These are phyloP conservation scores for Diplodus sargus DNA, from an alignment of 2,797 vertebrate genomes.

Conservation along the genomic window DNA sequence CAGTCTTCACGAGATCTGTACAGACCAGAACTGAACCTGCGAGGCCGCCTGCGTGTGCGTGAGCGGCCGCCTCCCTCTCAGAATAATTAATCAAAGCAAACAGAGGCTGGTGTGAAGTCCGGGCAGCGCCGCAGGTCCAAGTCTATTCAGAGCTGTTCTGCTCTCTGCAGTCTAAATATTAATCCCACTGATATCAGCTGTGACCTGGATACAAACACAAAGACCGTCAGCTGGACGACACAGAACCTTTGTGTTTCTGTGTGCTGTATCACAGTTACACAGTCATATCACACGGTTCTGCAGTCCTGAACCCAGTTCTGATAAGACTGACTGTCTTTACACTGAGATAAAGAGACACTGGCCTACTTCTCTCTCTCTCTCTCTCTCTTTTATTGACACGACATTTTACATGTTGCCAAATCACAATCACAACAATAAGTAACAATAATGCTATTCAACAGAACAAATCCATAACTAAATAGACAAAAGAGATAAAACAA, in stretches of 20 bases:
- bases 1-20: no score
- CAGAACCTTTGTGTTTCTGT: constrained; percentile 36
- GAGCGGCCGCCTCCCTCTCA: neutral
- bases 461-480: no score
- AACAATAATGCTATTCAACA: no score
- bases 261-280: constrained; percentile 37
- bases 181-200: constrained; percentile 34
- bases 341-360: constrained; percentile 48
- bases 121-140: constrained; percentile 18
- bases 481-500: no score
- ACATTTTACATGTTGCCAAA: no score
- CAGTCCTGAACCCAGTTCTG: constrained; percentile 11
- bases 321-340: constrained; percentile 40
- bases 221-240: constrained; percentile 33
- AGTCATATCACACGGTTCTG: no score
- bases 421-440: no score
- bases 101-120: constrained; percentile 18
- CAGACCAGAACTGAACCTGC: neutral
- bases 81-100: constrained; percentile 62
- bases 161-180: constrained; percentile 58
- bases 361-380: constrained; percentile 31
- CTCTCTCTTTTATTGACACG: neutral
- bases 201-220: constrained; percentile 57
- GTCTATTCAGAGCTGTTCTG: constrained; percentile 44
- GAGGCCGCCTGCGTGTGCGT: neutral